Percentiles rank a stretch among this genome's conserved stretches.
Conservation (phyloP, 2,113 vertebrate genomes). For the Colius striatus region DNA sequence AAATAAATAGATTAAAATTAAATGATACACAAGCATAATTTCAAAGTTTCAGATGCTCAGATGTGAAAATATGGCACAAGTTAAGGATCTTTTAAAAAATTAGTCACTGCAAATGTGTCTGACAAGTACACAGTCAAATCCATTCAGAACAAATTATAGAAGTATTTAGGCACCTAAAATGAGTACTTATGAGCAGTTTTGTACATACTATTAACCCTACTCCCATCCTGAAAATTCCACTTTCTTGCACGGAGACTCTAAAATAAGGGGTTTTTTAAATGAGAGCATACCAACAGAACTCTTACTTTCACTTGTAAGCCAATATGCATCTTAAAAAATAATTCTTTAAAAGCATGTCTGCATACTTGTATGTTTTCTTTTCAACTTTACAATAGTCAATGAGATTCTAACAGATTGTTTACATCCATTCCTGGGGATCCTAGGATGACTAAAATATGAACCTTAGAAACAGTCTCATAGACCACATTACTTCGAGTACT, state of each 20-base stretch:
- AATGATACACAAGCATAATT: background rate
- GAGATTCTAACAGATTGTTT: background rate
- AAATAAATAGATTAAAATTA: background rate
- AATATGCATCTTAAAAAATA: rapidly evolving
- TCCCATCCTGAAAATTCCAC: background rate
- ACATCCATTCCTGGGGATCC: background rate
- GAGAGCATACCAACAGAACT: background rate
- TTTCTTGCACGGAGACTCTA: background rate
- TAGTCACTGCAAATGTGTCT: background rate
- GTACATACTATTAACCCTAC: background rate
- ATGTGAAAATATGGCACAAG: background rate
- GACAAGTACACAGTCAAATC: background rate
- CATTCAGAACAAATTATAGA: background rate
- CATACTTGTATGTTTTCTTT: background rate
- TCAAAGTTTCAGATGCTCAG: background rate
- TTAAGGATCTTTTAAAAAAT: background rate
- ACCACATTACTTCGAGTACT: background rate
- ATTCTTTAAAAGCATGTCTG: background rate
- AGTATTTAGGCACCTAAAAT: background rate
- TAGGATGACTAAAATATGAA: background rate
- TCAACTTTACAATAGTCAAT: background rate
- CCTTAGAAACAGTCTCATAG: background rate
- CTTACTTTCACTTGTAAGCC: background rate
- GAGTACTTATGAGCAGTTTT: background rate
- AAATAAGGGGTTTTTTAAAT: background rate